A percentile compares a stretch with the other conserved stretches of the same genome.
phyloP scores from a whole-genome alignment of 1,140 invertebrate species.

The Wiebesia pumilae region DNA sequence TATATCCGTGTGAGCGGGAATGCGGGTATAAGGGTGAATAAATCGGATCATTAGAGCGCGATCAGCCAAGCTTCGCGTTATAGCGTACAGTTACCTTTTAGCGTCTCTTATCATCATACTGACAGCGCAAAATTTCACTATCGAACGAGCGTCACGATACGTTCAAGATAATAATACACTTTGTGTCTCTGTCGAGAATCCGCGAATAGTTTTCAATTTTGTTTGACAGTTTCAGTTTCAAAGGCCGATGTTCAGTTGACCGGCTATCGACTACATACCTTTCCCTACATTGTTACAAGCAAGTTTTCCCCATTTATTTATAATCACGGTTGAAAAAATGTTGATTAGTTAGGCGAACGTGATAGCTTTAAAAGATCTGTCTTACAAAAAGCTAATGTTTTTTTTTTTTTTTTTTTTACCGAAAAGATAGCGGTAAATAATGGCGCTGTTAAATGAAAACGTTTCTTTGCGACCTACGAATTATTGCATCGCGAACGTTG shows the following conservation, averaged over 20 bases:
- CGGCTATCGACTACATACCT: constrained; percentile 10
- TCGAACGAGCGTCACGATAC: constrained; percentile 32
- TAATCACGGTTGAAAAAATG: neutral
- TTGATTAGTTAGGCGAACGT: neutral
- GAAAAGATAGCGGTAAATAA: too few relatives aligned
- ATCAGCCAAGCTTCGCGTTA: neutral
- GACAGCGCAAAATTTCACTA: constrained; percentile 35
- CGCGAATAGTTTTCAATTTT: constrained; percentile 22
- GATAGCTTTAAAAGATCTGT: neutral
- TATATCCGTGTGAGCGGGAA: neutral
- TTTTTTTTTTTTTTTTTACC: too few relatives aligned
- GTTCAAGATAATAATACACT: constrained; percentile 30
- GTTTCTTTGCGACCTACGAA: too few relatives aligned
- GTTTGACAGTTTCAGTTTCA: constrained; percentile 3
- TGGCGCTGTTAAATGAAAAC: too few relatives aligned
- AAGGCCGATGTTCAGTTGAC: constrained; percentile 13
- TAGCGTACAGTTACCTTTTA: constrained; percentile 30
- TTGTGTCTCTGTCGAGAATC: constrained; percentile 1
- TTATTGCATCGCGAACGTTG: too few relatives aligned
- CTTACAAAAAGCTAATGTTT: too few relatives aligned
- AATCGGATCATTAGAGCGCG: constrained; percentile 42
- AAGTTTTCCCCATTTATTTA: neutral
- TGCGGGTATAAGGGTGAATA: constrained; percentile 20
- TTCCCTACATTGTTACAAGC: neutral
- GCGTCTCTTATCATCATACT: constrained; percentile 15